Evolutionary conservation across 2,888 invertebrate genomes (phyloP).

Genomic region (Pristionchus japonicus): DNA sequence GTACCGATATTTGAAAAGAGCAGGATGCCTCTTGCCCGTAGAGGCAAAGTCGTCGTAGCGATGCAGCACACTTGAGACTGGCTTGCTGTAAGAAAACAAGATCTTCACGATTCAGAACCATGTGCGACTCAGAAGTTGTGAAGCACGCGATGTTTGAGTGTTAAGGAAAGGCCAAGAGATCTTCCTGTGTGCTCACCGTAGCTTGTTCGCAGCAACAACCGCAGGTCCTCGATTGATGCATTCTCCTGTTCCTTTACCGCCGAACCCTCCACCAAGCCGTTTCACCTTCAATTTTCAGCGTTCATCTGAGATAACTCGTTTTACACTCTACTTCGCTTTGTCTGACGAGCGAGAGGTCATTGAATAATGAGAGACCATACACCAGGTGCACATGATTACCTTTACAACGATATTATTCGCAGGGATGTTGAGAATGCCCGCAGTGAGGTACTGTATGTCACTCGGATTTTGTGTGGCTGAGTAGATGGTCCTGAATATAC

Average conservation of each 20-base stretch:
- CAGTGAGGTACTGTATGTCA: slow-evolving; percentile 55
- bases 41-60: slow-evolving; percentile 92
- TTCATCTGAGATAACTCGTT: no score
- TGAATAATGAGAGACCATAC: no score
- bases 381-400: no score
- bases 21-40: slow-evolving; percentile 91
- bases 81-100: slow-evolving; percentile 72
- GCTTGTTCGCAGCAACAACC: slow-evolving; percentile 34
- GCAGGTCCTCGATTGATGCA: slow-evolving; percentile 48
- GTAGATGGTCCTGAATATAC: slow-evolving; percentile 83
- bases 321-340: no score
- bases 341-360: no score
- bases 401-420: slow-evolving; percentile 63
- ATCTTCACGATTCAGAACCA: not conserved
- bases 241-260: slow-evolving; percentile 61
- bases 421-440: slow-evolving; percentile 54
- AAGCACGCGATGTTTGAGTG: no score
- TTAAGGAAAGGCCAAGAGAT: no score
- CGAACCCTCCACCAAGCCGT: slow-evolving; percentile 68
- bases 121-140: no score
- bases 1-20: slow-evolving; percentile 84
- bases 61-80: slow-evolving; percentile 89
- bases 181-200: not conserved
- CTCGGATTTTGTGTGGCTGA: slow-evolving; percentile 83
- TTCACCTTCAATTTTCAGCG: slow-evolving; percentile 58